Evolutionary conservation across 2,113 vertebrate species (phyloP).

Genomic region (Erythrocercus mccallii): DNA sequence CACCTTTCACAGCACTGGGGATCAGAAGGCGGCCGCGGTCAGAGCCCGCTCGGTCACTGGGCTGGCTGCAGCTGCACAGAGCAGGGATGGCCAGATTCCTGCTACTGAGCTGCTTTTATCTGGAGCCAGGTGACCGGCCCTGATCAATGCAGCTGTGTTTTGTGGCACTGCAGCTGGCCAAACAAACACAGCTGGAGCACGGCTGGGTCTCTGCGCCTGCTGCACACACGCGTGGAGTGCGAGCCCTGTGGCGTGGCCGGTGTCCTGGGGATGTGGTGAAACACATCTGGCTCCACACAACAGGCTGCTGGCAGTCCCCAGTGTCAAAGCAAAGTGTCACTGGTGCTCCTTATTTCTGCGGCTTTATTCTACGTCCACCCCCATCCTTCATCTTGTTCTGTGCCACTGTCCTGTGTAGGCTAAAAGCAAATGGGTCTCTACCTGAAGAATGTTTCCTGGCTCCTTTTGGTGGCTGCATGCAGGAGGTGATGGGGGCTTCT

Average conservation of each 20-base stretch:
- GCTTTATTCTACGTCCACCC: neutral
- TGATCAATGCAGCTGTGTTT: neutral
- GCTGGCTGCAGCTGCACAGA: neutral
- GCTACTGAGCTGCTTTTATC: constrained; percentile 32
- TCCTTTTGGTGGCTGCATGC: neutral
- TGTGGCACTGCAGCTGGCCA: constrained; percentile 27
- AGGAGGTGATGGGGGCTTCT: neutral
- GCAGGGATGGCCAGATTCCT: neutral
- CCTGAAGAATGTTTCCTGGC: neutral
- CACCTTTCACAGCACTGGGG: neutral
- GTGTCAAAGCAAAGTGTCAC: neutral
- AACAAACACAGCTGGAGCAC: neutral
- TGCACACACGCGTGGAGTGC: accelerated
- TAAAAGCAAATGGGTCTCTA: neutral
- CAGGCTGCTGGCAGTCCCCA: neutral
- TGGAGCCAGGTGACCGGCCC: neutral
- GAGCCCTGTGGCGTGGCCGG: neutral
- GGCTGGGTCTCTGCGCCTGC: neutral
- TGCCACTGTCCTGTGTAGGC: neutral
- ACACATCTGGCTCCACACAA: neutral
- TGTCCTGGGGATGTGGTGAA: neutral
- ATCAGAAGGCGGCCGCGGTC: accelerated
- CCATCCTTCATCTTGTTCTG: neutral
- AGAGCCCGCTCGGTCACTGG: accelerated
- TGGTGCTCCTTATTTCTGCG: neutral